Percentiles rank a stretch among this genome's conserved stretches.
Evolutionary conservation across 2,888 invertebrate genomes (phyloP).

Genomic region (Bellardia pandia): DNA sequence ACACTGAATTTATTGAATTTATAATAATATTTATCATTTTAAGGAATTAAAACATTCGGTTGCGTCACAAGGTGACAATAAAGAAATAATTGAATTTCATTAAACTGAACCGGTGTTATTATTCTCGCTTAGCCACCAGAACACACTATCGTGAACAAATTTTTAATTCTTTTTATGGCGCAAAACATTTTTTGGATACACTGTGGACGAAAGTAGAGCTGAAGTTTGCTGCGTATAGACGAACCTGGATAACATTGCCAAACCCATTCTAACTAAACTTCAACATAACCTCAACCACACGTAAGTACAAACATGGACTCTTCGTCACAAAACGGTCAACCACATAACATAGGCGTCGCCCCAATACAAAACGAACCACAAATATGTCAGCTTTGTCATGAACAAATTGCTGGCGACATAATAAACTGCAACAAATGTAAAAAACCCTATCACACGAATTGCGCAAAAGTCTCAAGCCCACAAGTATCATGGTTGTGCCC

Average conservation of each 20-base stretch:
- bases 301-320: constrained; percentile 52
- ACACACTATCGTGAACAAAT: no score
- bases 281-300: constrained; percentile 55
- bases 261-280: neutral
- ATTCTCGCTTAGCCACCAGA: no score
- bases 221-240: neutral
- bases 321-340: constrained; percentile 39
- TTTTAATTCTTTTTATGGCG: constrained; percentile 37
- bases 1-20: no score
- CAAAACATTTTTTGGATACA: neutral
- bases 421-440: constrained; percentile 43
- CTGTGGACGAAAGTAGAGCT: neutral
- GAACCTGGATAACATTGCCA: neutral
- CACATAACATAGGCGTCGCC: constrained; percentile 38
- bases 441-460: constrained; percentile 31
- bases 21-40: no score
- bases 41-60: no score
- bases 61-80: no score
- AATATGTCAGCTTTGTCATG: constrained; percentile 52
- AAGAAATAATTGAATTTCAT: no score
- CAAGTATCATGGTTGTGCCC: constrained; percentile 33
- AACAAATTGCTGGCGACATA: neutral
- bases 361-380: constrained; percentile 20
- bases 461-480: constrained; percentile 42
- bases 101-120: no score